A percentile compares a stretch with the other conserved stretches of the same genome.
phyloP scores from a whole-genome alignment of 1,140 invertebrate genomes.

The Drosophila tsacasi region DNA sequence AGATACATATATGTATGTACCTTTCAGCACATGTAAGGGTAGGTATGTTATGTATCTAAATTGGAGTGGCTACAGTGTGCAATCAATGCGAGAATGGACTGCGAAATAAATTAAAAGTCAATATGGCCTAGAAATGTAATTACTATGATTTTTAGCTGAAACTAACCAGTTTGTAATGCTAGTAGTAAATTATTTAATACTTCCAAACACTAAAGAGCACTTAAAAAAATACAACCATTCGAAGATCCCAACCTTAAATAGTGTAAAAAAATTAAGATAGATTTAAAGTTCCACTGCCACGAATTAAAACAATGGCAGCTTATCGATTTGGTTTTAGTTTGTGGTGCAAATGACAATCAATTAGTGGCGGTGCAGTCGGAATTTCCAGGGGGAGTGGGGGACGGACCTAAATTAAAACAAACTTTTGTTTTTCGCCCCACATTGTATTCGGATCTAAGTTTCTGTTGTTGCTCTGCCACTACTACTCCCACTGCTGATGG shows the following conservation, averaged over 20 bases:
- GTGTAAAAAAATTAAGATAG: neutral
- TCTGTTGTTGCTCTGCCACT: conserved; percentile 4
- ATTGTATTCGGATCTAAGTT: conserved; percentile 38
- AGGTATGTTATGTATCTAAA: neutral
- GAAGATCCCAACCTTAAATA: neutral
- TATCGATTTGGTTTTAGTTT: conserved; percentile 13
- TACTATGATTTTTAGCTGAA: neutral
- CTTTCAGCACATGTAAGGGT: conserved; percentile 1
- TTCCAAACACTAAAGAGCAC: neutral
- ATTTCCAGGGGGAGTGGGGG: neutral
- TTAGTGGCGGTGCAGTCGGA: conserved; percentile 2
- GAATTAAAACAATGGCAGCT: neutral
- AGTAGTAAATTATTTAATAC: neutral
- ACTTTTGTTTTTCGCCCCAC: conserved; percentile 30
- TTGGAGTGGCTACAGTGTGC: conserved; percentile 7
- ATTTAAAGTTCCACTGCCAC: neutral
- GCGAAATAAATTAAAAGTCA: conserved; percentile 11
- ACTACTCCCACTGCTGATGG: conserved; percentile 5
- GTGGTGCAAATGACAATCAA: conserved; percentile 30
- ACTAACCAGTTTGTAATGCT: neutral
- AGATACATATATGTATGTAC: neutral
- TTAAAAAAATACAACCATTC: neutral
- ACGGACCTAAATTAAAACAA: conserved; percentile 30
- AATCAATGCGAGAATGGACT: conserved; percentile 7
- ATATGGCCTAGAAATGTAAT: neutral